phyloP scores from a whole-genome alignment of 2,113 vertebrate species.

The Casuarius casuarius region DNA sequence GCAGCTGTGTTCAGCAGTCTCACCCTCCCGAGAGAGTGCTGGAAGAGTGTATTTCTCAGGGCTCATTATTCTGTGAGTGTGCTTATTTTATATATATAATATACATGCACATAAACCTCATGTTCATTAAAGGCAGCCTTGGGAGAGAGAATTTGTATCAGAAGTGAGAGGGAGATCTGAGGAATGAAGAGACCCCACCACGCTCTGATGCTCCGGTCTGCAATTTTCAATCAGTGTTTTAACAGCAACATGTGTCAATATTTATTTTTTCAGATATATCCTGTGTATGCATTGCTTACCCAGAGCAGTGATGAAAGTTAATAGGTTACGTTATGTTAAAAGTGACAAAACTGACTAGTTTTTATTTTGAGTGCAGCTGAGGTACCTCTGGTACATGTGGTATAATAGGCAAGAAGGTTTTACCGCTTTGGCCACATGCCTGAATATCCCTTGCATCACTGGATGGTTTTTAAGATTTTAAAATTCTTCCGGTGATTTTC shows the following conservation, averaged over 20 bases:
- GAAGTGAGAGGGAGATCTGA: slow-evolving; percentile 20
- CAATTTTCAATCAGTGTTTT: slow-evolving; percentile 42
- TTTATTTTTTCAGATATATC: slow-evolving; percentile 56
- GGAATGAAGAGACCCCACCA: slow-evolving; percentile 15
- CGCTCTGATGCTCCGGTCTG: slow-evolving; percentile 1
- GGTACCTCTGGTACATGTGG: neutral
- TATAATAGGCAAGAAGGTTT: slow-evolving; percentile 1
- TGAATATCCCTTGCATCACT: neutral
- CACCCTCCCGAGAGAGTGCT: slow-evolving; percentile 41
- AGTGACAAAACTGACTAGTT: slow-evolving; percentile 26
- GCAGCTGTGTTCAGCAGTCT: slow-evolving; percentile 26
- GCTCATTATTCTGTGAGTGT: slow-evolving; percentile 30
- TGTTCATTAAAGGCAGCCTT: slow-evolving; percentile 1
- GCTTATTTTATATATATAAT: slow-evolving; percentile 44
- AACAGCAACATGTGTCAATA: slow-evolving; percentile 48
- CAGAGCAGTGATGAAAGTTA: slow-evolving; percentile 60
- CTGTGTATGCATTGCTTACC: slow-evolving; percentile 6
- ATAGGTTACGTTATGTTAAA: slow-evolving; percentile 45
- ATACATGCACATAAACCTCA: slow-evolving; percentile 47
- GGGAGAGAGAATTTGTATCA: slow-evolving; percentile 31
- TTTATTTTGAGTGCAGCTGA: slow-evolving; percentile 14
- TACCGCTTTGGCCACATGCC: slow-evolving; percentile 5
- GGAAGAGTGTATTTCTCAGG: slow-evolving; percentile 4
- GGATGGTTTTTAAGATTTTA: neutral
- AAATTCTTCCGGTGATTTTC: neutral